Evolutionary conservation across 2,797 vertebrate genomes (phyloP).

Genomic region (Helostoma temminkii): DNA sequence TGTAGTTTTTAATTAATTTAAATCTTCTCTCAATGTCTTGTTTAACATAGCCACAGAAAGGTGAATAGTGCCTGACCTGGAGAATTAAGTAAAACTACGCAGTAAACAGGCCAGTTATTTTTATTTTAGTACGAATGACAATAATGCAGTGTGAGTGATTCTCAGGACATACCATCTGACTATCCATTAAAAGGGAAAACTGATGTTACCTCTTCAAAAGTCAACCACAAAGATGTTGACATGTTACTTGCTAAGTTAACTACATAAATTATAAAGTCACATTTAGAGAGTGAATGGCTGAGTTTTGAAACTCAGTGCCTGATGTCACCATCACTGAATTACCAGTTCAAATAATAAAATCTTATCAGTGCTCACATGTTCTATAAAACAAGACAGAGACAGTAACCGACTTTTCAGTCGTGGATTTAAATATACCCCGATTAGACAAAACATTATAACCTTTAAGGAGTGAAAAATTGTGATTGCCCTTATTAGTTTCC

Average conservation of each 20-base stretch:
- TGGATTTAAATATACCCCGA: not conserved
- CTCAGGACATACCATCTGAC: not conserved
- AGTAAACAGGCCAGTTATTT: not conserved
- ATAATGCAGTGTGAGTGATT: not conserved
- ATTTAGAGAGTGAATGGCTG: conserved; percentile 9
- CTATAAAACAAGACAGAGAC: not conserved
- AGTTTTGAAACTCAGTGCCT: conserved; percentile 10
- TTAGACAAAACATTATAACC: conserved; percentile 3
- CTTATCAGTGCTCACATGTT: not conserved
- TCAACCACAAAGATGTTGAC: conserved; percentile 1
- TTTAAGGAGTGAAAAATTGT: conserved; percentile 6
- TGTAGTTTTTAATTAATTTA: not conserved
- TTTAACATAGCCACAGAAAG: too few species aligned
- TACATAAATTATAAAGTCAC: conserved; percentile 26
- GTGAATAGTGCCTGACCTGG: too few species aligned
- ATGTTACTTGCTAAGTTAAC: conserved; percentile 6
- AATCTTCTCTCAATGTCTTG: too few species aligned
- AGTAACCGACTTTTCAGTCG: not conserved
- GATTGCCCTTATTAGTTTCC: not conserved
- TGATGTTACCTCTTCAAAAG: not conserved
- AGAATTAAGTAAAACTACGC: too few species aligned
- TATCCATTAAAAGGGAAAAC: conserved; percentile 22
- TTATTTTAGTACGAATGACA: not conserved
- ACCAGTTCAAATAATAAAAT: not conserved
- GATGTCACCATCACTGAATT: conserved; percentile 17